Evolutionary conservation across 92 coral and sea anemone genomes (phyloP), one percentile per base, ranked within the genome.

Genomic region (Epizoanthus ramosus): DNA sequence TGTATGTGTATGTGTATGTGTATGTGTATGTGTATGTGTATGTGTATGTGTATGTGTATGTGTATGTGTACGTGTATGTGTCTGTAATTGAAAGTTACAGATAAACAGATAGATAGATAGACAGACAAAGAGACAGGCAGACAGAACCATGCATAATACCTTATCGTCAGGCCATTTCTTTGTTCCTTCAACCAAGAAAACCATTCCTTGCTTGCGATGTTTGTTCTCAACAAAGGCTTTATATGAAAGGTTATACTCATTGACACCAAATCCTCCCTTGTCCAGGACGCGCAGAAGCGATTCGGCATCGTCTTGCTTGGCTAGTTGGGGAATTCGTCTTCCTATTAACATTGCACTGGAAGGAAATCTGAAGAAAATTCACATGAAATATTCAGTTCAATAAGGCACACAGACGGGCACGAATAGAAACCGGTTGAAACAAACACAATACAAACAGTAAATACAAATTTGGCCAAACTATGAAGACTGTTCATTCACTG

Each of bases 301-400:
- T 57, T 90, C 79, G 9, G 89, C 85, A 80, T 92, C 91, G 13
- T 95, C 98, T 17, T 12, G 59, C 65, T 71, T 58, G 14, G 93
- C 89, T 52, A 88, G 85, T 33, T 75, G 85, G 17, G 79, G 88
- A 17, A 90, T 90, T 39, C 88, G 64, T 52, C 96, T 77, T 14
- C 92, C 93, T 17, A 95, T 85, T 14, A 95, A 63, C 98, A 95
- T 95, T 18, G 18, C 74, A 65, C 96, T 95, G 14, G 80, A 82
- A 9, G 98, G 98, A 70, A 93, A 95, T 69, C 98, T 95, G 33
- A 4, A 23, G 39, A 53, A 24, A 58, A 28, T 37, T 56, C 57
- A 19, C 50, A 21, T 31, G 17, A 4, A 33, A 8, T 31, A 18
- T 50, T 8, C 56, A 56, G 33, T 22, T 6, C 14, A 8, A 3